phyloP scores from a whole-genome alignment of 2,797 vertebrate species.

The Eremophila alpestris region DNA sequence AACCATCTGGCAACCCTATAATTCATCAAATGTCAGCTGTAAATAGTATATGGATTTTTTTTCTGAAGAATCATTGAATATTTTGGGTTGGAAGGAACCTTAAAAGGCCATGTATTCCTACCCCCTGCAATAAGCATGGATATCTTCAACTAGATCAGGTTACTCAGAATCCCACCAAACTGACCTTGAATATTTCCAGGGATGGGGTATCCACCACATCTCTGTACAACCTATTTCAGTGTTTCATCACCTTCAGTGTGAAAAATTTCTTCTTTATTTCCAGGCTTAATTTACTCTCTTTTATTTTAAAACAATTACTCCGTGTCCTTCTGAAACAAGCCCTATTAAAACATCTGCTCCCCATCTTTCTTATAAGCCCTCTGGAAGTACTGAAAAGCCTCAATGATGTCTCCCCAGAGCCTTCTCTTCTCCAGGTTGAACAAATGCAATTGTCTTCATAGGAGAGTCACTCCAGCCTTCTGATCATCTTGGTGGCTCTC shows the following conservation, averaged over 20 bases:
- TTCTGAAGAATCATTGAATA: not conserved
- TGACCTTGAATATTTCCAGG: not conserved
- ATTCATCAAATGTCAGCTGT: accelerated
- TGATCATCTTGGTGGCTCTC: not conserved
- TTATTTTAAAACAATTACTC: not conserved
- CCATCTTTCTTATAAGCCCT: not conserved
- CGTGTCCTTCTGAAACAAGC: not conserved
- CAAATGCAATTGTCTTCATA: not conserved
- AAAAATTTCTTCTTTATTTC: not conserved
- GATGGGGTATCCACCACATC: too few relatives aligned
- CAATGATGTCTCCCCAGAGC: not conserved
- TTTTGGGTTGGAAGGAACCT: not conserved
- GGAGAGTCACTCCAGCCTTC: not conserved
- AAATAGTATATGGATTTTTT: not conserved
- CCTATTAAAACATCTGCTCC: not conserved
- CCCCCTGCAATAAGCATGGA: accelerated
- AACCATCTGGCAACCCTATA: not conserved
- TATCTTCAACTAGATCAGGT: not conserved
- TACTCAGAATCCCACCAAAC: not conserved
- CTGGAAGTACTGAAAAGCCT: not conserved
- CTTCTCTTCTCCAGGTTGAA: not conserved
- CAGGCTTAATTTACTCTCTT: not conserved
- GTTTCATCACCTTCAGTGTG: not conserved
- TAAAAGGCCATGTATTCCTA: not conserved
- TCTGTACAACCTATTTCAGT: not conserved